A percentile compares a stretch with the other conserved stretches of the same genome.
These are phyloP conservation scores for Malurus splendens DNA, from an alignment of 2,797 vertebrate species.

Conservation along the genomic window DNA sequence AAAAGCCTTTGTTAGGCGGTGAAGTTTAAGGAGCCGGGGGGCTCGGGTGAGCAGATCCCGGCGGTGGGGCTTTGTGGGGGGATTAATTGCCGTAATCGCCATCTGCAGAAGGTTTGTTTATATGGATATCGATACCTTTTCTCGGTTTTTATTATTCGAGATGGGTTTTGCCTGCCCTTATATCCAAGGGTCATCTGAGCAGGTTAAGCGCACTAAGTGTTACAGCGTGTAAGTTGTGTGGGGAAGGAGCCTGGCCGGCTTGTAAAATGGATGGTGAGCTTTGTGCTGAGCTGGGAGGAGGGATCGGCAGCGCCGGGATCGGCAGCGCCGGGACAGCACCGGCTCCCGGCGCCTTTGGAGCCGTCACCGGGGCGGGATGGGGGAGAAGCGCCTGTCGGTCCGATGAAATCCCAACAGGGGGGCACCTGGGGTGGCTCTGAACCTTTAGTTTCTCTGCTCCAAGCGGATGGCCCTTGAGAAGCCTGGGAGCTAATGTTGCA, in stretches of 20 bases:
- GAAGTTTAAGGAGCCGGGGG: constrained; percentile 19
- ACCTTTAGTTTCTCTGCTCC: background rate
- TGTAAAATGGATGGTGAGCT: constrained; percentile 39
- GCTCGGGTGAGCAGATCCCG: background rate
- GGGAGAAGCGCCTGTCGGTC: background rate
- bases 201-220: background rate
- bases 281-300: constrained; percentile 11
- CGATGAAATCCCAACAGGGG: accelerated
- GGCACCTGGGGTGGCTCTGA: background rate
- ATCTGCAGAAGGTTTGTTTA: constrained; percentile 36
- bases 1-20: constrained; percentile 16
- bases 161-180: background rate
- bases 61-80: background rate
- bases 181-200: background rate
- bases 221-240: background rate
- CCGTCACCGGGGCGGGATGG: accelerated
- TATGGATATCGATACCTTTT: background rate
- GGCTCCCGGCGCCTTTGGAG: background rate
- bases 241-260: background rate
- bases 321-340: background rate
- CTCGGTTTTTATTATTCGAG: background rate
- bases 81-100: constrained; percentile 43
- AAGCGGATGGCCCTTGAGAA: background rate
- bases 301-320: background rate
- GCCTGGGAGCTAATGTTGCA: background rate